Conservation (phyloP, 2,888 invertebrate species). For the Busseola fusca region DNA sequence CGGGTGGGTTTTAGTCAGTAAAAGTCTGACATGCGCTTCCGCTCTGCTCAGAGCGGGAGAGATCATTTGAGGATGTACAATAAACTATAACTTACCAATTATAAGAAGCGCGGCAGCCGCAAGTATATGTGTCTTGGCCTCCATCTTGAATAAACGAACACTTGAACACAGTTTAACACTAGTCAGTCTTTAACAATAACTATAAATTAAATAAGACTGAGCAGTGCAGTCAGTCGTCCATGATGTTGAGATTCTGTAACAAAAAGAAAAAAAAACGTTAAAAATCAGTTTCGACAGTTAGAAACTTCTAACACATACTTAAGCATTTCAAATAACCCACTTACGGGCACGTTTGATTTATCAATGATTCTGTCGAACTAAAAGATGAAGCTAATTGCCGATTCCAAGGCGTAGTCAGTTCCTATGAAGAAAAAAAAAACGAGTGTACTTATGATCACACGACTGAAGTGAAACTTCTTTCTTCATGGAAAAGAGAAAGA, state of each 20-base stretch:
- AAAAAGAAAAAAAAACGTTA: conserved; percentile 58
- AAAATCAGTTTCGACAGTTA: neutral
- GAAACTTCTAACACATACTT: neutral
- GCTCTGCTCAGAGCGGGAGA: too few relatives aligned
- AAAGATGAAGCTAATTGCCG: neutral
- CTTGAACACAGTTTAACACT: conserved; percentile 65
- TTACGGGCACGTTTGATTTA: neutral
- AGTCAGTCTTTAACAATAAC: conserved; percentile 63
- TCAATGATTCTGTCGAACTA: neutral
- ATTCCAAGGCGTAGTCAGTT: neutral
- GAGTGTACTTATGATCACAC: too few relatives aligned
- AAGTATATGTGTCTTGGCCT: conserved; percentile 68
- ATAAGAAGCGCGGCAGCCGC: conserved; percentile 66
- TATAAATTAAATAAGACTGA: conserved; percentile 56
- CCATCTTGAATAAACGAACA: conserved; percentile 68
- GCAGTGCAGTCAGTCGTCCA: conserved; percentile 73
- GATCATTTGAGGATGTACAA: too few relatives aligned
- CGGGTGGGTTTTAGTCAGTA: too few relatives aligned
- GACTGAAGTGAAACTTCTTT: too few relatives aligned
- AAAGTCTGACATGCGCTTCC: too few relatives aligned
- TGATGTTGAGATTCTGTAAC: conserved; percentile 76
- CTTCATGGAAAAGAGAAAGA: too few relatives aligned
- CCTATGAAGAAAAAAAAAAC: neutral
- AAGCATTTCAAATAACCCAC: too few relatives aligned
- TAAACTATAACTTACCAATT: conserved; percentile 72